Base-by-base conservation (phyloP, 2,797 vertebrate species). In the Hypotaenidia okinawae region DNA sequence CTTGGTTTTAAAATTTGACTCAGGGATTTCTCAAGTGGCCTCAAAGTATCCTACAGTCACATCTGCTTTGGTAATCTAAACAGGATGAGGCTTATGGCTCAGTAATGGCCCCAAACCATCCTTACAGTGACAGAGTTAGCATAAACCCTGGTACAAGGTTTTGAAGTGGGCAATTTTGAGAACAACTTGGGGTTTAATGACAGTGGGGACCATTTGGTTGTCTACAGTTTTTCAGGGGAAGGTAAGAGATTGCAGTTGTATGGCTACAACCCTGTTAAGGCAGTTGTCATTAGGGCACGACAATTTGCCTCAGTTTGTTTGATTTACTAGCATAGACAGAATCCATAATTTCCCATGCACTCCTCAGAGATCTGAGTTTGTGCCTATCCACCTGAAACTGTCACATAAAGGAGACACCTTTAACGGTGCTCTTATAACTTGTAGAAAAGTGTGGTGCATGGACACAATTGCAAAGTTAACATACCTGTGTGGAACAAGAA, bases 1-100 rank as follows among this genome's bases (percentile, higher is more conserved):
- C 7, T 87, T 84, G 18, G 35, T 84, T 87, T 93, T 32, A 79
- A 90, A 79, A 59, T 82, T 87, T 89, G 47, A 25, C 55, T 76
- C 37, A 69, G 41, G 2, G 2, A 79, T 90, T 95, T 92, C 69
- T 30, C 11, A 7, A 72, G 32, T 58, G 73, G 16, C 8, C 41
- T 68, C 35, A 64, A 70, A 78, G 73, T 78, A 51, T 86, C 16
- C n/a, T 61, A 12, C 25, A 39, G 30, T 51, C 6, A 19, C 51
- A 62, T n/a, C 59, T 69, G 10, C 16, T 79, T 15, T 59, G 39
- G 16, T 47, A 69, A 73, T 47, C 67, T 76, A 66, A 82, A 69
- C 11, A 39, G 9, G 12, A 13, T 1, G 11, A 47, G 4, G n/a
- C 17, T 9, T 83, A 32, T 13, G 39, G 18, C 21, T 51, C 33